A percentile compares a stretch with the other conserved stretches of the same genome.
phyloP scores from a whole-genome alignment of 1,140 invertebrate genomes.

The Nephotettix cincticeps region DNA sequence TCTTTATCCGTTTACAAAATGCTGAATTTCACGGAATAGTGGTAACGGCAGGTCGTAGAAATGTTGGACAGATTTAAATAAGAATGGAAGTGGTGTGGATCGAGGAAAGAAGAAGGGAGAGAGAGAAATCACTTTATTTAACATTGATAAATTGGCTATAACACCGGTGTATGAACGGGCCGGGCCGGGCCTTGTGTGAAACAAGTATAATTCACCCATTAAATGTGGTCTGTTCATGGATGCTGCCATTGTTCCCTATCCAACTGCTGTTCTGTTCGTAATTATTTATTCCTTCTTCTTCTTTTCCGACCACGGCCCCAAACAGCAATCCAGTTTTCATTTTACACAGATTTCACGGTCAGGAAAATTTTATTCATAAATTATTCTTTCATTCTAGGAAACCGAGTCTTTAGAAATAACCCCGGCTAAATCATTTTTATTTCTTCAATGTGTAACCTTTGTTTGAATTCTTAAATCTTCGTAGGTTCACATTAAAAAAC shows the following conservation, averaged over 20 bases:
- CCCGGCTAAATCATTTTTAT: not conserved
- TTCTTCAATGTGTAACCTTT: not conserved
- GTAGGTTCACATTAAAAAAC: no score
- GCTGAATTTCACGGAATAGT: not conserved
- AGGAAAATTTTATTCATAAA: slow-evolving; percentile 16
- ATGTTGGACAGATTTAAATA: not conserved
- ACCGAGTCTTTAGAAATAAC: slow-evolving; percentile 10
- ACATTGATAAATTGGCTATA: slow-evolving; percentile 8
- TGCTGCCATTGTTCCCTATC: not conserved
- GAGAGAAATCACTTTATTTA: slow-evolving; percentile 8
- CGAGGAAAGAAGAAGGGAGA: not conserved
- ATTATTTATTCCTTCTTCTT: not conserved
- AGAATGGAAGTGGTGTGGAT: not conserved
- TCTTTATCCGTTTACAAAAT: not conserved
- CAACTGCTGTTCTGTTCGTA: not conserved
- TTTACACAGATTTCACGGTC: slow-evolving; percentile 7
- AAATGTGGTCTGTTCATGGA: slow-evolving; percentile 6
- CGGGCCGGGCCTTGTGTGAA: not conserved
- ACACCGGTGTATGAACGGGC: not conserved
- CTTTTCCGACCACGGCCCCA: not conserved
- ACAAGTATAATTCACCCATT: slow-evolving; percentile 9
- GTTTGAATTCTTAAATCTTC: not conserved
- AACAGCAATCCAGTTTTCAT: slow-evolving; percentile 7
- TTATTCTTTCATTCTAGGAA: slow-evolving; percentile 8
- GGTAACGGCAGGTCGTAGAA: not conserved